Evolutionary conservation across 1,140 invertebrate species (phyloP), one percentile per base, ranked within the genome.

Genomic region (Drosophila murphyi): DNA sequence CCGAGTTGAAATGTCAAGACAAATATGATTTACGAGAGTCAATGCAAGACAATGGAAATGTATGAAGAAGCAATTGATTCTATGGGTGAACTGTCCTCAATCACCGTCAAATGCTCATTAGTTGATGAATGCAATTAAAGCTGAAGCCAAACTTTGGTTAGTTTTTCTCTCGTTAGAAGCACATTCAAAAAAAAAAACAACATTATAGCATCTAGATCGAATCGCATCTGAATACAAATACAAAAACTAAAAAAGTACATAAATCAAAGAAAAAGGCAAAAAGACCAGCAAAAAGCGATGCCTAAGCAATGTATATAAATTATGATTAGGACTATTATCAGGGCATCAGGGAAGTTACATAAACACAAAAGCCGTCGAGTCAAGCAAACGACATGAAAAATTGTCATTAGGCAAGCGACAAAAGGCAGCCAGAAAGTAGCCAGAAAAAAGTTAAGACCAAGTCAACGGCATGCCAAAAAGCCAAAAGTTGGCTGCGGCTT

Each of bases 301-400:
- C 20, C 55, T 12, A n/a, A 76, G 76, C 62, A 75, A 54, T 74
- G 59, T 65, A 56, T 75, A 85, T 88, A 88, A 88, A 89, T 88
- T 85, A 89, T 88, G 86, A 88, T 88, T 88, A 89, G 75, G 68
- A 45, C 52, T 70, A 87, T 87, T 87, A 88, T 82, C 83, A 43
- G 51, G 47, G 61, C 77, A 83, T 74, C 50, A 63, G 48, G 60
- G 5, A 76, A 76, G 60, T 76, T 54, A 45, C 31, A 76, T 20
- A 20, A 20, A 57, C 12, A 61, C 69, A 64, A 72, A 72, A 65
- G 68, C 50, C 41, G 37, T 31, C 50, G 12, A 43, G 12, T 12
- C 10, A 31, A 35, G 54, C 72, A 82, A 85, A 78, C 69, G 73
- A 75, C 78, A 81, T 85, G 80, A 88, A 80, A 87, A 87, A 87